Percentiles rank a stretch among this genome's conserved stretches.
phyloP scores from a whole-genome alignment of 1,140 invertebrate genomes.

The Caenorhabditis inopinata region DNA sequence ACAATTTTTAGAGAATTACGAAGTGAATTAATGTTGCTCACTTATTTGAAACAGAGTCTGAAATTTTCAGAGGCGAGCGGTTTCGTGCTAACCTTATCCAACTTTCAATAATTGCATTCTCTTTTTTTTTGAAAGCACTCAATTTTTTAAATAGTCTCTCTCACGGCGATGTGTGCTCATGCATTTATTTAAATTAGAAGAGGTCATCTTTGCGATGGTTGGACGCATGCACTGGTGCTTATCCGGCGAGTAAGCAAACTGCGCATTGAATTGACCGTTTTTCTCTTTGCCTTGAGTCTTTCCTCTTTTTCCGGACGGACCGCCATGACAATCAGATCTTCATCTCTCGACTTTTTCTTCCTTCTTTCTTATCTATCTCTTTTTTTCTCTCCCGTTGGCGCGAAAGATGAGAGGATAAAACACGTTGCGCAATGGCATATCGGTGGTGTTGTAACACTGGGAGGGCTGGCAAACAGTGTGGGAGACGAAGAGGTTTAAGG shows the following conservation, averaged over 20 bases:
- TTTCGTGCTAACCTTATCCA: too few relatives aligned
- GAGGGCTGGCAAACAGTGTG: not conserved
- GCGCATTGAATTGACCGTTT: not conserved
- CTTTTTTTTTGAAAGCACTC: too few relatives aligned
- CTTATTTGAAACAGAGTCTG: too few relatives aligned
- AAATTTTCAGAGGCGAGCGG: too few relatives aligned
- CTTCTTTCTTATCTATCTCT: not conserved
- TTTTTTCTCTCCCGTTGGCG: not conserved
- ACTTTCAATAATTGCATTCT: too few relatives aligned
- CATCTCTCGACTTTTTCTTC: not conserved
- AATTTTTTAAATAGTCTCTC: too few relatives aligned
- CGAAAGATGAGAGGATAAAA: constrained; percentile 7
- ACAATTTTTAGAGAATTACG: too few relatives aligned
- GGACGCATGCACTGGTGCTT: constrained; percentile 1
- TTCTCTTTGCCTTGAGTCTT: constrained; percentile 1
- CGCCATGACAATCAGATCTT: not conserved
- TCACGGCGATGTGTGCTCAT: not conserved
- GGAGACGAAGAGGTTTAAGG: not conserved
- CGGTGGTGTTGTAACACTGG: constrained; percentile 22
- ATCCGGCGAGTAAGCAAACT: not conserved
- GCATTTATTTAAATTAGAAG: constrained; percentile 1
- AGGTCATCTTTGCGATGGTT: not conserved
- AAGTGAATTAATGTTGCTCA: too few relatives aligned
- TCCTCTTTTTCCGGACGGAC: constrained; percentile 9
- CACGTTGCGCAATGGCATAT: constrained; percentile 27